These are phyloP conservation scores for Oncorhynchus keta DNA, from an alignment of 2,113 vertebrate genomes.

Conservation along the genomic window DNA sequence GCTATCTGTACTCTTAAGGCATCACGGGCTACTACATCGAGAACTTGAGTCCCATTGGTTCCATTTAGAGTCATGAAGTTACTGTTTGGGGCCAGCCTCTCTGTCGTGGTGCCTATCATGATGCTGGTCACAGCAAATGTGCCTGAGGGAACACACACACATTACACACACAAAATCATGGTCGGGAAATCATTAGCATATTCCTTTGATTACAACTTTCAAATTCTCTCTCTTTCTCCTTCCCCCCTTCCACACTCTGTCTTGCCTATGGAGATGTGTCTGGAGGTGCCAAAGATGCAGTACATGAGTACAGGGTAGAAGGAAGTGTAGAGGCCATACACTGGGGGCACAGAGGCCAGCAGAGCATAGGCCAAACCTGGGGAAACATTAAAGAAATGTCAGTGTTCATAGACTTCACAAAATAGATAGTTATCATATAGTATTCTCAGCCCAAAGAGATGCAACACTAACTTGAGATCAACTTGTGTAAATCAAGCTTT, in stretches of 20 bases:
- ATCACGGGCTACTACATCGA: conserved; percentile 57
- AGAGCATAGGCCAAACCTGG: conserved; percentile 92
- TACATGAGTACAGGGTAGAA: conserved; percentile 90
- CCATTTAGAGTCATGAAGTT: conserved; percentile 61
- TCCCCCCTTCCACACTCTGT: neutral
- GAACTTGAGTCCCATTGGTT: conserved; percentile 51
- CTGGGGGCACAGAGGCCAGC: conserved; percentile 85
- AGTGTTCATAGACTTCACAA: neutral
- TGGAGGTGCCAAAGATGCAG: conserved; percentile 91
- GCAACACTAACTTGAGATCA: too few species aligned
- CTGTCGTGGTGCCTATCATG: conserved; percentile 87
- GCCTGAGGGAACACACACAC: conserved; percentile 65
- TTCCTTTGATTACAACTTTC: neutral
- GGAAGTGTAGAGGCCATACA: conserved; percentile 89
- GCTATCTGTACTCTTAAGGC: conserved; percentile 77
- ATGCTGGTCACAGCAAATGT: conserved; percentile 91
- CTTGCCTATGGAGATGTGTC: conserved; percentile 91
- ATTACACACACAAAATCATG: neutral
- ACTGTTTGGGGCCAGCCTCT: conserved; percentile 76
- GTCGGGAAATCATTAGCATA: neutral
- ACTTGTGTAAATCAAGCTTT: too few species aligned
- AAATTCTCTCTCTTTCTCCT: too few species aligned
- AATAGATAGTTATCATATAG: too few species aligned
- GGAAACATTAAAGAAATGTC: neutral
- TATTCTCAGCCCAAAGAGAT: too few species aligned